Percentiles rank a stretch among this genome's conserved stretches.
Evolutionary conservation across 2,888 invertebrate species (phyloP).

Genomic region (Dilophus febrilis): DNA sequence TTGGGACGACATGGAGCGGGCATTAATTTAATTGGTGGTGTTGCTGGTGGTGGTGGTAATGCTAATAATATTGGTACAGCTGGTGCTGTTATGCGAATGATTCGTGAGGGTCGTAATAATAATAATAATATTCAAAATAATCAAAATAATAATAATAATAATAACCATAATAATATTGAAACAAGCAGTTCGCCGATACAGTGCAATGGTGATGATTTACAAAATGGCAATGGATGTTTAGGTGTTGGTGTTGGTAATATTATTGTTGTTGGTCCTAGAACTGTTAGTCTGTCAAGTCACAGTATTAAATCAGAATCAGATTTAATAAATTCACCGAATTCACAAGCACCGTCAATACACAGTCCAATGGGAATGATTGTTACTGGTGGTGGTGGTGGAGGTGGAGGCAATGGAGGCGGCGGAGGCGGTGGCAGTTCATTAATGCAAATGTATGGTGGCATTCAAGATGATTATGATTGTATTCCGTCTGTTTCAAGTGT

Average conservation of each 20-base stretch:
- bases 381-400: conserved; percentile 22
- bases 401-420: conserved; percentile 21
- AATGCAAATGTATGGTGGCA: conserved; percentile 4
- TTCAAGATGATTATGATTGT: conserved; percentile 16
- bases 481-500: conserved; percentile 9
- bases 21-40: not conserved
- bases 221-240: too few species aligned
- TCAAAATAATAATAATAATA: too few species aligned
- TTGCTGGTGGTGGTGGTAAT: conserved; percentile 19
- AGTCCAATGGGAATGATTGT: conserved; percentile 39
- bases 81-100: too few species aligned
- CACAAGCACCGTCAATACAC: conserved; percentile 41
- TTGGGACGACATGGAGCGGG: too few species aligned
- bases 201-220: conserved; percentile 56
- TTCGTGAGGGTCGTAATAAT: too few species aligned
- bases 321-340: conserved; percentile 31
- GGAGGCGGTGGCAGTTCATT: conserved; percentile 21
- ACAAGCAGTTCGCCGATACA: conserved; percentile 44
- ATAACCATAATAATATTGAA: too few species aligned
- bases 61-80: conserved; percentile 35
- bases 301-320: conserved; percentile 76
- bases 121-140: too few species aligned
- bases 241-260: too few species aligned
- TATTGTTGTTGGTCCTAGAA: conserved; percentile 36
- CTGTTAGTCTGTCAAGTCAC: conserved; percentile 64